Percentiles rank a stretch among this genome's conserved stretches.
phyloP scores from a whole-genome alignment of 2,113 vertebrate genomes.

The Albula goreensis region DNA sequence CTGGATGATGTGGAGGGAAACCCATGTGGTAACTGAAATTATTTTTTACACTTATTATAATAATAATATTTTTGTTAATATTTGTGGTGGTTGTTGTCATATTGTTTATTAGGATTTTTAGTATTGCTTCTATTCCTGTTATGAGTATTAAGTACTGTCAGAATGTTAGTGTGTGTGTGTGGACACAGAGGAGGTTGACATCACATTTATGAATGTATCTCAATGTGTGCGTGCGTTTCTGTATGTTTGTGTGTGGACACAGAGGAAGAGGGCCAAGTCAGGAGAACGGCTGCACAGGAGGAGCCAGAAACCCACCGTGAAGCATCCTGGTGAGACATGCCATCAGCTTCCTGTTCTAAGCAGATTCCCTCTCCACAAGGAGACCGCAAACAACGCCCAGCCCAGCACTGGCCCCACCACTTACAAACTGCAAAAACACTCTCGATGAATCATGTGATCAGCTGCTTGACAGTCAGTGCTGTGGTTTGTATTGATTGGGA shows the following conservation, averaged over 20 bases:
- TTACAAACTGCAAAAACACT: too few species aligned
- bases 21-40: constrained; percentile 64
- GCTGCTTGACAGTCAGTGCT: neutral
- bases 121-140: neutral
- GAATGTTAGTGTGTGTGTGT: too few species aligned
- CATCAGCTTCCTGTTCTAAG: neutral
- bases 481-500: too few species aligned
- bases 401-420: too few species aligned
- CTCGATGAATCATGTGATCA: neutral
- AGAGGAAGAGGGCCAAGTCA: constrained; percentile 71
- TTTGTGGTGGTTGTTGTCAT: neutral
- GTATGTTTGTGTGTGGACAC: constrained; percentile 39
- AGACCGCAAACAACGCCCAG: too few species aligned
- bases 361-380: too few species aligned
- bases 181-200: too few species aligned
- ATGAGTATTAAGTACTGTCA: neutral
- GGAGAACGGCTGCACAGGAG: constrained; percentile 62
- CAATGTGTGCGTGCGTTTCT: neutral
- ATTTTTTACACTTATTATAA: neutral
- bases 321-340: constrained; percentile 67
- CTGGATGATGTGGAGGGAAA: constrained; percentile 79
- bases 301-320: constrained; percentile 53
- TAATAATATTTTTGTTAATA: neutral
- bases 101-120: neutral
- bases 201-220: too few species aligned